Base-by-base conservation (phyloP, 1,140 invertebrate species). In the Platorchestia sp. region DNA sequence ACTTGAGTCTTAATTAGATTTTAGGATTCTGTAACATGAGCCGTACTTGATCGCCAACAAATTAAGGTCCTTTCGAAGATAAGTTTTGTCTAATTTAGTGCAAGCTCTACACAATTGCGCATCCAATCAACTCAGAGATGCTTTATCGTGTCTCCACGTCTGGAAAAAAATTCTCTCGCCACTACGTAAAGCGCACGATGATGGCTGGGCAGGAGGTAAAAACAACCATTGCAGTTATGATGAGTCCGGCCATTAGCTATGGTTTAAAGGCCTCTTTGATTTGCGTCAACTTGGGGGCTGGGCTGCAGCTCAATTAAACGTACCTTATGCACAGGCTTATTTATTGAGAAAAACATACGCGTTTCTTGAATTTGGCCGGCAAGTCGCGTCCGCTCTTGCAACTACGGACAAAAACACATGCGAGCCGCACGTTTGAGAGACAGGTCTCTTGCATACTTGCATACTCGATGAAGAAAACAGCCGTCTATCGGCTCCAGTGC, bases 11-110 rank as follows among this genome's bases (percentile, higher is more conserved):
- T 75, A 75, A 75, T 75, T 75, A 75, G 59, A 75, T 75, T 36
- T 75, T 75, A 27, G 1, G 59, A 75, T 36, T 75, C 59, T 14
- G 59, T 75, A 75, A 75, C 59, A 75, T 75, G 59, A 75, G 59
- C 59, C 59, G 27, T 75, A 75, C 59, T 75, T 75, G 59, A 75
- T 75, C 59, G 27, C 59, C 59, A 19, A 75, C 59, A 75, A 75
- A 75, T 75, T 75, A 75, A 75, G 36, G 59, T 27, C 59, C 59
- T 75, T 75, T 75, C 59, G 36, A 27, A 75, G 59, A 75, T 75
- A 75, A 75, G 59, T 75, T 75, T 75, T 75, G 59, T 75, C 59
- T 75, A 75, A 75, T 75, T 75, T 75, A 75, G 27, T 75, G 59
- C 59, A 75, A 75, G 27, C 14, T 14, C 10, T 36, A 22, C 59